phyloP scores from a whole-genome alignment of 2,888 invertebrate species.

The Phymatocera aterrima region DNA sequence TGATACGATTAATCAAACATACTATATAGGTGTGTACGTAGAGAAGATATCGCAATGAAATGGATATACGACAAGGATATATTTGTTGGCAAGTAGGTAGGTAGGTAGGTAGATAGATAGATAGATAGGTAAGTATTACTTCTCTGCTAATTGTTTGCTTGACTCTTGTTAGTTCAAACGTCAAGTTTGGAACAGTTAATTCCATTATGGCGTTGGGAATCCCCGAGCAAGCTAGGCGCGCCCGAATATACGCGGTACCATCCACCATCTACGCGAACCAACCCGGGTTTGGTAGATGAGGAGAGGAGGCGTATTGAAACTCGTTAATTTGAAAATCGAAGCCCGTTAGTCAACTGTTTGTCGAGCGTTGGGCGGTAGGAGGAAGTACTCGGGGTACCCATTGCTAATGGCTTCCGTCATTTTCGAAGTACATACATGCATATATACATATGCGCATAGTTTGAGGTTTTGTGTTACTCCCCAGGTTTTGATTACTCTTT shows the following conservation, averaged over 20 bases:
- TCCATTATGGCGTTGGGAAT: slow-evolving; percentile 54
- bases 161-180: slow-evolving; percentile 61
- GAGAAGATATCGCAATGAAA: no score
- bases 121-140: slow-evolving; percentile 52
- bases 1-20: no score
- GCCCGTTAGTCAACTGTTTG: slow-evolving; percentile 57
- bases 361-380: slow-evolving; percentile 51
- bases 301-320: slow-evolving; percentile 31
- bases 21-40: no score
- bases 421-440: not conserved
- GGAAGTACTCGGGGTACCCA: slow-evolving; percentile 49
- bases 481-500: not conserved
- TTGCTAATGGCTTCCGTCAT: slow-evolving; percentile 38
- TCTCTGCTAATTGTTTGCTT: slow-evolving; percentile 58
- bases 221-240: not conserved
- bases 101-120: not conserved
- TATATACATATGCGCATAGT: not conserved
- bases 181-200: slow-evolving; percentile 63
- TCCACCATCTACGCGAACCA: no score
- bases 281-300: no score
- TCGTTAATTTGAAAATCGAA: slow-evolving; percentile 45
- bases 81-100: not conserved
- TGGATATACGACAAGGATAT: no score
- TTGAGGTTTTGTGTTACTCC: slow-evolving; percentile 10
- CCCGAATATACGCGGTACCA: no score